These are phyloP conservation scores for Columba livia DNA, from an alignment of 2,113 vertebrate species.

Conservation along the genomic window DNA sequence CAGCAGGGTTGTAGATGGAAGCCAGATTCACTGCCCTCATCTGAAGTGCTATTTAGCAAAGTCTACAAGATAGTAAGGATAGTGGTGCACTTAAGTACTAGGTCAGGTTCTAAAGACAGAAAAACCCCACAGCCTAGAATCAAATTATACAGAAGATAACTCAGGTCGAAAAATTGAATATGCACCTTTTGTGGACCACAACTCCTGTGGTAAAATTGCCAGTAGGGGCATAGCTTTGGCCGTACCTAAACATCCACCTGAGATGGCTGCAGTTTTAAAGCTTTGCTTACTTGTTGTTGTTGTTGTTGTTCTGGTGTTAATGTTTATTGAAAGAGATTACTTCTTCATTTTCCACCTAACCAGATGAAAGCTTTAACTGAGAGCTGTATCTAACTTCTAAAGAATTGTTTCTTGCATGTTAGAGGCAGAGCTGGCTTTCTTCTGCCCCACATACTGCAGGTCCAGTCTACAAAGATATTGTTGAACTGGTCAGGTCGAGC, in stretches of 20 bases:
- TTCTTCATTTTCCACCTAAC: background rate
- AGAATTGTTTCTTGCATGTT: background rate
- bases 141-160: background rate
- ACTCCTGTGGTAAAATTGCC: background rate
- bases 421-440: background rate
- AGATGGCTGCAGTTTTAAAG: background rate
- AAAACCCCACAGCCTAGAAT: background rate
- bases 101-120: background rate
- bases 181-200: background rate
- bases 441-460: background rate
- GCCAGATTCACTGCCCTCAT: background rate
- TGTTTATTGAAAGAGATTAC: background rate
- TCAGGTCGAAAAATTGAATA: background rate
- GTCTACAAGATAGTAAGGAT: background rate
- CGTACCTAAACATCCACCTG: background rate
- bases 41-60: background rate
- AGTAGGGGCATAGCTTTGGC: background rate
- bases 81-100: background rate
- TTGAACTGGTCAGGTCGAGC: background rate
- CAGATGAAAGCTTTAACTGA: background rate
- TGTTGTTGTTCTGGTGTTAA: background rate
- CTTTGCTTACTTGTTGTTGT: background rate
- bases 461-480: background rate
- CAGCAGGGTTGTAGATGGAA: background rate
- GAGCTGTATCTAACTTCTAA: background rate